These are phyloP conservation scores for Batillaria attramentaria DNA, from an alignment of 1,140 invertebrate genomes.

Conservation along the genomic window DNA sequence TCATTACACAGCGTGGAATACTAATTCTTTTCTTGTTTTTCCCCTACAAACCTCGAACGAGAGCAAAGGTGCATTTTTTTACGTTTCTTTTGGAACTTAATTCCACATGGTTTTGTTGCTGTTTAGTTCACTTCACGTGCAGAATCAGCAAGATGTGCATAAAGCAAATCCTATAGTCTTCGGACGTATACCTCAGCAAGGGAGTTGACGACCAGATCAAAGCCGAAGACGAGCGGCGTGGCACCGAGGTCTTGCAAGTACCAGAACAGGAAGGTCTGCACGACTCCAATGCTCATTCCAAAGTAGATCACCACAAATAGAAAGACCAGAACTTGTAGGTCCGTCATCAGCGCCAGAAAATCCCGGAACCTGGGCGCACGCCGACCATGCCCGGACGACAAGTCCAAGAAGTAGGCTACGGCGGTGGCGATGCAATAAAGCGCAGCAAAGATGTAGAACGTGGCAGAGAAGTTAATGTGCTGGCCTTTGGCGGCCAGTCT, in stretches of 20 bases:
- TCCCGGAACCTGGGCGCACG: slow-evolving; percentile 32
- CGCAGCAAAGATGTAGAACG: slow-evolving; percentile 59
- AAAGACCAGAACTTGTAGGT: slow-evolving; percentile 36
- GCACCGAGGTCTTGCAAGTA: slow-evolving; percentile 36
- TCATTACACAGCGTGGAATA: too few species aligned
- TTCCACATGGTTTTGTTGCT: too few species aligned
- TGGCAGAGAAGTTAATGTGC: slow-evolving; percentile 50
- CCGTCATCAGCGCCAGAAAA: slow-evolving; percentile 42
- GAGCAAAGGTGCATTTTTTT: too few species aligned
- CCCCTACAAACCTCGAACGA: too few species aligned
- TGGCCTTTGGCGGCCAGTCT: slow-evolving; percentile 32
- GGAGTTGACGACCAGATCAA: slow-evolving; percentile 39
- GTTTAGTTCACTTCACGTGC: too few species aligned
- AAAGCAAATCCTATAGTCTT: too few species aligned
- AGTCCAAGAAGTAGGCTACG: slow-evolving; percentile 46
- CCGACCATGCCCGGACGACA: slow-evolving; percentile 46
- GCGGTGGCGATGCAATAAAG: slow-evolving; percentile 46
- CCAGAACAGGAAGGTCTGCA: slow-evolving; percentile 46
- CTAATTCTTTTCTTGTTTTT: too few species aligned
- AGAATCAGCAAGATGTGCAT: background rate
- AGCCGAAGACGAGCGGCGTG: slow-evolving; percentile 32
- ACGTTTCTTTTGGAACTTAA: too few species aligned
- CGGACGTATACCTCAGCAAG: slow-evolving; percentile 32
- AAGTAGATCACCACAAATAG: slow-evolving; percentile 39
- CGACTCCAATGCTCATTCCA: slow-evolving; percentile 37